phyloP scores from a whole-genome alignment of 2,888 invertebrate genomes.

The Acanthosepion pharaonis region DNA sequence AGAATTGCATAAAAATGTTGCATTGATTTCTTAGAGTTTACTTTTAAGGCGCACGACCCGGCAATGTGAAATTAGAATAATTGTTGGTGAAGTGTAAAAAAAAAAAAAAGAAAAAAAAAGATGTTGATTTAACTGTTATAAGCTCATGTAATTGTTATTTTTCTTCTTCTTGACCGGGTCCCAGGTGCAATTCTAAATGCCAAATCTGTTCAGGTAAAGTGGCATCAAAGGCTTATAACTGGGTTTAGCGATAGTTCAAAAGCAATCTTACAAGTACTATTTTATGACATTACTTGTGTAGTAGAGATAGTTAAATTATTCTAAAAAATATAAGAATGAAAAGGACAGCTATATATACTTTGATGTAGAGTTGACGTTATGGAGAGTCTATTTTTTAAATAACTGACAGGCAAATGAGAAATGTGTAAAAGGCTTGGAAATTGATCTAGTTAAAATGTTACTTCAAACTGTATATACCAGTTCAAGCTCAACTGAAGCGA shows the following conservation, averaged over 20 bases:
- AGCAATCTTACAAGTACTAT: not conserved
- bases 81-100: not conserved
- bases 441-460: too few relatives aligned
- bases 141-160: not conserved
- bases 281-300: not conserved
- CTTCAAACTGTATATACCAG: too few relatives aligned
- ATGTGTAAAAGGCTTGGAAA: too few relatives aligned
- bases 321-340: not conserved
- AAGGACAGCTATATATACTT: too few relatives aligned
- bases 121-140: not conserved
- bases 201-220: not conserved
- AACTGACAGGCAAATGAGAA: too few relatives aligned
- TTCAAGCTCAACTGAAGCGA: too few relatives aligned
- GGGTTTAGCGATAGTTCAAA: not conserved
- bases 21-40: not conserved
- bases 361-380: too few relatives aligned
- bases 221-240: not conserved
- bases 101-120: not conserved
- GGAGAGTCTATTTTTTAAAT: too few relatives aligned
- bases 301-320: not conserved
- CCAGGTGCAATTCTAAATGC: not conserved
- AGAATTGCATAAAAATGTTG: not conserved
- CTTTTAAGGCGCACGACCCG: not conserved
- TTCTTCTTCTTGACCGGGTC: not conserved
- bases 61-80: not conserved